Evolutionary conservation across 1,140 invertebrate genomes (phyloP), one percentile per base, ranked within the genome.

Genomic region (Aphis gossypii): DNA sequence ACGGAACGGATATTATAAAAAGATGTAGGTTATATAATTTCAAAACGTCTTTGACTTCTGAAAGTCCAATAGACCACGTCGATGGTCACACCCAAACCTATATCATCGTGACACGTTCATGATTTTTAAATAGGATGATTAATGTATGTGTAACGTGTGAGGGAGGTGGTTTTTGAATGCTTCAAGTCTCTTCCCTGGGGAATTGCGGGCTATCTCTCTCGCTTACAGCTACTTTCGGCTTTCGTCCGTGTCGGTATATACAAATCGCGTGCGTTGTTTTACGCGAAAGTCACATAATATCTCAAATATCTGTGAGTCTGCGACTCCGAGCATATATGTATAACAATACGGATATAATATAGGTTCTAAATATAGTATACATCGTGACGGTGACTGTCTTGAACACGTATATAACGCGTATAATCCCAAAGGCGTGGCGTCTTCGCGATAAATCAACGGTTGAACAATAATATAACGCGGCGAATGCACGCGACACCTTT

Each of bases 321-420:
- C 25, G 23, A 25, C 25, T 56, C 2, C 8, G 23, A 5, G 23
- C 56, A 60, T 60, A 9, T 30, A 60, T 60, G 4, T 30, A 60
- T 60, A 60, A 60, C 25, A 60, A 60, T 76, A 76, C 60, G 30
- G 60, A 18, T 68, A 60, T 30, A 68, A 30, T 30, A 68, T 68
- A n/a, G 60, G 11, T 68, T n/a, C 60, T n/a, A 14, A 41, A 9
- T 41, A 46, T 25, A 84, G 21, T 84, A 25, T 20, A 8, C 86
- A 20, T 88, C 86, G 86, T 88, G 86, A 88, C 86, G 86, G 44
- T n/a, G 30, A 51, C 41, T 76, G 60, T 76, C 60, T 76, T 76
- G 4, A n/a, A 68, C n/a, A 18, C 18, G 60, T 35, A 18, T 6
- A 18, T 35, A 14, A n/a, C n/a, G n/a, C 14, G 21, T 48, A 51